Base-by-base conservation (phyloP, 2,888 invertebrate genomes). In the Volucella bombylans region DNA sequence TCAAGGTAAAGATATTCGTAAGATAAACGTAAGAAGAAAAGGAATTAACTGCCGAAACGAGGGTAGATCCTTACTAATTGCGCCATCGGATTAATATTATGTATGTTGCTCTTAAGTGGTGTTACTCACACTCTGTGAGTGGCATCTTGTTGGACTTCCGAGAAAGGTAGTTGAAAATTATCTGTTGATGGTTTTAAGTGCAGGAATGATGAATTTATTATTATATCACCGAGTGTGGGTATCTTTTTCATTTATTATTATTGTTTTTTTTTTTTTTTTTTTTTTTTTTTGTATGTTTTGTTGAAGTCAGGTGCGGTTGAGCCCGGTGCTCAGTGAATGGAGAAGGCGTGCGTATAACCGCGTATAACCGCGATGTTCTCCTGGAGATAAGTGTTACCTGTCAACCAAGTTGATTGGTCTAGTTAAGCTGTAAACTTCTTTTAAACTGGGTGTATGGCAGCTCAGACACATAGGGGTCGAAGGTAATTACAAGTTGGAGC, bases 121-220 rank as follows among this genome's bases (percentile, higher is more conserved):
- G 85, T 85, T 80, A 72, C 79, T 83, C 69, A 69, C 80, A 80
- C 80, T 85, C 85, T 18, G 61, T 67, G 54, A 80, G 67, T 76
- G 71, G 72, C 65, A 73, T 72, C 67, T 62, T 76, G 14, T 14
- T 50, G 47, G 71, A 81, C 85, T 85, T 85, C 85, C 76, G 77
- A 85, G 85, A 85, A 85, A 81, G 76, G 77, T 85, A 85, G 85
- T 85, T 85, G 80, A 73, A 81, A 85, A 85, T 85, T 85, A 81
- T 85, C 81, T 85, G 85, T 85, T 85, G 85, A 85, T 77, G 85
- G 85, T 85, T 81, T 85, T 81, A 85, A 85, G 85, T 85, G 80
- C 76, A 64, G 76, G 76, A 81, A 85, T 85, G 85, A 85, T 85
- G 85, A 85, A 85, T 85, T 85, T 85, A 85, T 85, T 81, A 85